Evolutionary conservation across 2,888 invertebrate genomes (phyloP).

Genomic region (Pristionchus fissidentatus): DNA sequence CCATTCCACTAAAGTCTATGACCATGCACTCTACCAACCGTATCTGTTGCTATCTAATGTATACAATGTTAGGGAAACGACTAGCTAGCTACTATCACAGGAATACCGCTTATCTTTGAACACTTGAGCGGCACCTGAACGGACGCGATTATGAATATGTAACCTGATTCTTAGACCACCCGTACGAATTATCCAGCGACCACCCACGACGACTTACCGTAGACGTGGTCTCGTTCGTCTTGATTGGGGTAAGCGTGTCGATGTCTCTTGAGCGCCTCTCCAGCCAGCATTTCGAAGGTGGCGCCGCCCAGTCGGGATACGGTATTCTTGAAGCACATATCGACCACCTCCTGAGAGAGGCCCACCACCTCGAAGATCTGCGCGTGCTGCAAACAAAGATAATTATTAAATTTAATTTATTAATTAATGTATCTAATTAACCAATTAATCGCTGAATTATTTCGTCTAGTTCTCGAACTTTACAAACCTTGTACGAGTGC

Average conservation of each 20-base stretch:
- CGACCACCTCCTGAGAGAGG: slow-evolving; percentile 90
- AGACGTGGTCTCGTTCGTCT: slow-evolving; percentile 59
- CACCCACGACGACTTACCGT: slow-evolving; percentile 52
- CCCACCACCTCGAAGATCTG: slow-evolving; percentile 99
- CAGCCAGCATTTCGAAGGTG: slow-evolving; percentile 82
- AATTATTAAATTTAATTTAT: neutral
- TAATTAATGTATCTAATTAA: too few relatives aligned
- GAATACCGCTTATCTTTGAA: slow-evolving; percentile 39
- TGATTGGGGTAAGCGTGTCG: slow-evolving; percentile 70
- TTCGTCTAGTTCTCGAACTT: neutral
- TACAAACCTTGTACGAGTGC: slow-evolving; percentile 89
- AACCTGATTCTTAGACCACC: neutral
- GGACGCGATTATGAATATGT: neutral
- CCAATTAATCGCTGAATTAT: neutral
- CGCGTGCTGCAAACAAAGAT: slow-evolving; percentile 82
- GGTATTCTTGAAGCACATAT: slow-evolving; percentile 90
- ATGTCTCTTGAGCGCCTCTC: slow-evolving; percentile 73
- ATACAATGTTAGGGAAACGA: neutral
- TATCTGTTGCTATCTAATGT: neutral
- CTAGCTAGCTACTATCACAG: neutral
- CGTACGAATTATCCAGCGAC: too few relatives aligned
- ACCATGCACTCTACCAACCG: neutral
- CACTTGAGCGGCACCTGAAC: neutral
- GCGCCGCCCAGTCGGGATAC: slow-evolving; percentile 89
- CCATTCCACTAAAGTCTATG: neutral